Conservation (phyloP, 2,113 vertebrate genomes). For the Macrotis lagotis region DNA sequence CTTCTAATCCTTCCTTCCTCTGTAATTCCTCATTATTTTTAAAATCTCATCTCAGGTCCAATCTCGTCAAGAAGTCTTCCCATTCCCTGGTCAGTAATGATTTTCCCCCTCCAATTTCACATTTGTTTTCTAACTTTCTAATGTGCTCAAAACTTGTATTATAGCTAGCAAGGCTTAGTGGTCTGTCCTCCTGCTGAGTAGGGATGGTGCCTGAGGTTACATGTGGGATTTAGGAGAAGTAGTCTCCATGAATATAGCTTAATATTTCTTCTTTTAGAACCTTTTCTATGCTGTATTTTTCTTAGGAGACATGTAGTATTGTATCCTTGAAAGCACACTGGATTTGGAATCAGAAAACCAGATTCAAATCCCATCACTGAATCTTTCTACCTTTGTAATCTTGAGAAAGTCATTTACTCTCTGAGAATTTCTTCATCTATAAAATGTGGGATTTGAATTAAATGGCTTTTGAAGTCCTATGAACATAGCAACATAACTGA, state of each 20-base stretch:
- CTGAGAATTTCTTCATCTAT: neutral
- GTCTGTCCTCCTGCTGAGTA: neutral
- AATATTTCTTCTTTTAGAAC: neutral
- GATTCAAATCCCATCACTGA: neutral
- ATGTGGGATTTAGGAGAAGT: neutral
- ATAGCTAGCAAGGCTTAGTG: neutral
- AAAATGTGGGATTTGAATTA: neutral
- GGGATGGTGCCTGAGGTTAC: constrained; percentile 18
- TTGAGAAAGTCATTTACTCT: neutral
- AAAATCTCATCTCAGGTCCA: neutral
- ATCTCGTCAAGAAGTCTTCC: neutral
- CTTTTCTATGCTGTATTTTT: constrained; percentile 48
- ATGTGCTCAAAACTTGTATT: neutral
- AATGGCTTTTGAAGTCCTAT: neutral
- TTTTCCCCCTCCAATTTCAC: neutral
- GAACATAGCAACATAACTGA: neutral
- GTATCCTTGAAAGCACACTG: neutral
- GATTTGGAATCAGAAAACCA: neutral
- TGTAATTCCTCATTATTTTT: neutral
- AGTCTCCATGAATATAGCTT: neutral
- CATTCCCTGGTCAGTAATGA: neutral
- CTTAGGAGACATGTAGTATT: neutral
- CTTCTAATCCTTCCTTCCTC: neutral
- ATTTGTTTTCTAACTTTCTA: neutral
- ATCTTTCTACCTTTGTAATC: neutral